These are phyloP conservation scores for Sphenopsis melanotis DNA, from an alignment of 2,797 vertebrate species.

Conservation along the genomic window DNA sequence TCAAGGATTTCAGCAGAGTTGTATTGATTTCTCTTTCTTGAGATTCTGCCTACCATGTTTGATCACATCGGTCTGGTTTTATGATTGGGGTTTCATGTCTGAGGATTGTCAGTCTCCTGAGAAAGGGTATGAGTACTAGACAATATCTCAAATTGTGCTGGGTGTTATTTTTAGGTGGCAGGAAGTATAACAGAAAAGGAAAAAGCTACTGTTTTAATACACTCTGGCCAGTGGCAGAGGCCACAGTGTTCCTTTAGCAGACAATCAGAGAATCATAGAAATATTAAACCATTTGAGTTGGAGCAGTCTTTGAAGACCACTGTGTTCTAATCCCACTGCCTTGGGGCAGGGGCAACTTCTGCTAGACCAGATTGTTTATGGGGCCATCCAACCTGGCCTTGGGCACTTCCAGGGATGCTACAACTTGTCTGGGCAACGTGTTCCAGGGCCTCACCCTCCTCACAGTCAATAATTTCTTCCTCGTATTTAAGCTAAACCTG, in stretches of 20 bases:
- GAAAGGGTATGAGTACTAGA: background rate
- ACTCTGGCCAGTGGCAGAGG: background rate
- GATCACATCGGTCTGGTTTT: background rate
- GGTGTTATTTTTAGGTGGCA: background rate
- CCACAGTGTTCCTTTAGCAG: background rate
- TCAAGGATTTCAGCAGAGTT: background rate
- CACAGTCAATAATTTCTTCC: background rate
- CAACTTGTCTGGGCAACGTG: background rate
- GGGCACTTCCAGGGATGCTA: background rate
- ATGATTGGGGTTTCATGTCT: background rate
- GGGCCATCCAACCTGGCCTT: fast-evolving
- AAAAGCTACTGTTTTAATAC: background rate
- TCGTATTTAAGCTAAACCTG: background rate
- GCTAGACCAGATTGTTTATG: background rate
- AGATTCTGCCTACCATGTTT: background rate
- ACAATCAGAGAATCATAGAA: background rate
- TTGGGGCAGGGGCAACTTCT: background rate
- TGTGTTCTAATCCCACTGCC: background rate
- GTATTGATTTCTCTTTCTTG: background rate
- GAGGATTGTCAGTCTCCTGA: background rate
- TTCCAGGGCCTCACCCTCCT: background rate
- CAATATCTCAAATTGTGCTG: background rate
- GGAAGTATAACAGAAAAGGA: background rate
- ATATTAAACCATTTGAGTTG: background rate
- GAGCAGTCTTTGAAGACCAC: background rate